A percentile compares a stretch with the other conserved stretches of the same genome.
Evolutionary conservation across 2,797 vertebrate genomes (phyloP).

Genomic region (Myoxocephalus aenaeus): DNA sequence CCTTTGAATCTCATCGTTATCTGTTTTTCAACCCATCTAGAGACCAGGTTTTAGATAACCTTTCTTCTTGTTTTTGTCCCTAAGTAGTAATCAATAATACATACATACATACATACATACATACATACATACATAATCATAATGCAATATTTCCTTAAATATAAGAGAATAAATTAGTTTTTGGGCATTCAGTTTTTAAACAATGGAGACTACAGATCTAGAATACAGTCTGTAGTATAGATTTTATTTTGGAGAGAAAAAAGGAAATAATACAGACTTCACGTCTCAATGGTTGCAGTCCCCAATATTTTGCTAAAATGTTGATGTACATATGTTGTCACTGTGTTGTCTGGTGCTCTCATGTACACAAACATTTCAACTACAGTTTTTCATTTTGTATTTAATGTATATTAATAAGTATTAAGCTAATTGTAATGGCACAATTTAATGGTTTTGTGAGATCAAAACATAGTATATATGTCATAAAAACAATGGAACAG

Average conservation of each 20-base stretch:
- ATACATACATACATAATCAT: neutral
- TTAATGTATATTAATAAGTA: constrained; percentile 1
- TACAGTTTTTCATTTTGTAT: neutral
- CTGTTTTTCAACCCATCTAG: constrained; percentile 16
- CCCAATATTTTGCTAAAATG: neutral
- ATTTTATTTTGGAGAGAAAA: constrained; percentile 30
- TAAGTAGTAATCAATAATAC: constrained; percentile 13
- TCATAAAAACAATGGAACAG: neutral
- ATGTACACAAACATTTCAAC: constrained; percentile 15
- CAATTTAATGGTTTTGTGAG: constrained; percentile 12
- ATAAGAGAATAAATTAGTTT: constrained; percentile 21
- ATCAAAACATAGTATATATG: neutral
- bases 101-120: neutral
- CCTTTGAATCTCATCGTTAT: neutral
- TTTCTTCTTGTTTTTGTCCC: constrained; percentile 43
- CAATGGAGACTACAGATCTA: neutral
- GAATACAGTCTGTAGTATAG: neutral
- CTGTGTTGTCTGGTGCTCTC: constrained; percentile 3
- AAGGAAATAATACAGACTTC: neutral
- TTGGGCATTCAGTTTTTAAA: constrained; percentile 19
- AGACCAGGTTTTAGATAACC: constrained; percentile 23
- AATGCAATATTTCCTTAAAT: constrained; percentile 3
- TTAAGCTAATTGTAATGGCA: constrained; percentile 1
- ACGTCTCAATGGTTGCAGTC: neutral
- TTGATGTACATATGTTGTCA: neutral